These are phyloP conservation scores for Schrankia costaestrigalis DNA, from an alignment of 2,888 invertebrate species.

Conservation along the genomic window DNA sequence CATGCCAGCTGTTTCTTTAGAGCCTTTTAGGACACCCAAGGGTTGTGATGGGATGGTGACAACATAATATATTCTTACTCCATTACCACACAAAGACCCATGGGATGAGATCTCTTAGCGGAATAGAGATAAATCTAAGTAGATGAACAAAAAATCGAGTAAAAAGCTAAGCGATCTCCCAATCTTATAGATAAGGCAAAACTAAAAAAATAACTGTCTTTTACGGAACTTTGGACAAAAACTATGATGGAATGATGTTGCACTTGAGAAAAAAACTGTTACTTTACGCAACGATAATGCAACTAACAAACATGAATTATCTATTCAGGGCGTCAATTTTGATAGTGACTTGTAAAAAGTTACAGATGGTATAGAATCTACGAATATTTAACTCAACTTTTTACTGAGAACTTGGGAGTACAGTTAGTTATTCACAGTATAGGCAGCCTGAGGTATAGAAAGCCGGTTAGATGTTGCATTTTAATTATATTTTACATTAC, in stretches of 20 bases:
- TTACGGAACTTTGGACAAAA: conserved; percentile 30
- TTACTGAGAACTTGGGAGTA: too few relatives aligned
- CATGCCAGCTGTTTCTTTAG: too few relatives aligned
- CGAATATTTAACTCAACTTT: background rate
- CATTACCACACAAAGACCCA: too few relatives aligned
- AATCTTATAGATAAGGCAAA: conserved; percentile 64
- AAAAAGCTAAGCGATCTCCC: conserved; percentile 61
- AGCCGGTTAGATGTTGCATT: too few relatives aligned
- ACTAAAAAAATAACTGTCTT: conserved; percentile 57
- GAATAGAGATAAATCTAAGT: too few relatives aligned
- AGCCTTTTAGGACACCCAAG: too few relatives aligned
- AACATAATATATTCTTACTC: too few relatives aligned
- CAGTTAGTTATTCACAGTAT: too few relatives aligned
- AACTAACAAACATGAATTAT: conserved; percentile 60
- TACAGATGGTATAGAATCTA: conserved; percentile 8
- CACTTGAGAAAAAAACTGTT: conserved; percentile 52
- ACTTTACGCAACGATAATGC: conserved; percentile 54
- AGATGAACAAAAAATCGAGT: conserved; percentile 36
- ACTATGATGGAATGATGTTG: conserved; percentile 30
- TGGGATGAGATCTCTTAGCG: too few relatives aligned
- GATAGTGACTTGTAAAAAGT: conserved; percentile 29
- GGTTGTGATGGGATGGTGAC: too few relatives aligned
- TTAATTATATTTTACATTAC: too few relatives aligned
- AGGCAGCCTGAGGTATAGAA: too few relatives aligned
- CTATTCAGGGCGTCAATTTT: conserved; percentile 30